Conservation (phyloP, 2,888 invertebrate genomes). For the Xanthostigma xanthostigma region DNA sequence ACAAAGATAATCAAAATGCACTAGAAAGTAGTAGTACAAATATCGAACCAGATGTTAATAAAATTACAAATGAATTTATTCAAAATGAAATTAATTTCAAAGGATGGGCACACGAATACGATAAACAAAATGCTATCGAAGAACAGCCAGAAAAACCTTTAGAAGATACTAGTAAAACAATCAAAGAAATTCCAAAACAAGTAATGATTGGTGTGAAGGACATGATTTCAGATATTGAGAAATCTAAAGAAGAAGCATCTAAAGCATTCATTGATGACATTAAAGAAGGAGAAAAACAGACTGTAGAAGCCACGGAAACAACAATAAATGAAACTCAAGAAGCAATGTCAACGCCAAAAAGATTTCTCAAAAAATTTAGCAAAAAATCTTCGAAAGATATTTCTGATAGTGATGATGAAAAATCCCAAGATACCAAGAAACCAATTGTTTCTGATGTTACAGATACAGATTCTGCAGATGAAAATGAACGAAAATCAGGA, state of each 20-base stretch:
- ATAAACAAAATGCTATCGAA: conserved; percentile 8
- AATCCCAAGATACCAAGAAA: conserved; percentile 17
- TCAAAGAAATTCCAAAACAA: conserved; percentile 17
- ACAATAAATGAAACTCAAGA: conserved; percentile 17
- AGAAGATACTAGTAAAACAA: conserved; percentile 9
- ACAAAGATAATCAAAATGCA: conserved; percentile 14
- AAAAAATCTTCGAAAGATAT: conserved; percentile 23
- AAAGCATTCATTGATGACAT: conserved; percentile 10
- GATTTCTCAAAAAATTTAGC: conserved; percentile 22
- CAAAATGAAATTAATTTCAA: conserved; percentile 22
- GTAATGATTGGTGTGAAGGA: conserved; percentile 4
- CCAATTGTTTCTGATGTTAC: conserved; percentile 16
- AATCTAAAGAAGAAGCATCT: conserved; percentile 14
- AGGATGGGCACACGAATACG: conserved; percentile 20
- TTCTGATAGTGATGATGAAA: conserved; percentile 20
- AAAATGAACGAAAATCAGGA: conserved; percentile 13
- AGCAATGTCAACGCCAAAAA: conserved; percentile 19
- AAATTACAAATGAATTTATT: conserved; percentile 20
- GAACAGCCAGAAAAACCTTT: conserved; percentile 1
- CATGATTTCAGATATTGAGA: conserved; percentile 6
- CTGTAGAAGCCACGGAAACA: conserved; percentile 7
- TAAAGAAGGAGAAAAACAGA: conserved; percentile 4
- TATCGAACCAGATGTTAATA: conserved; percentile 15
- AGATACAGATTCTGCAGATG: conserved; percentile 13
- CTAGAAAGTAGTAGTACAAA: conserved; percentile 20